These are phyloP conservation scores for Hippolais icterina DNA, from an alignment of 2,113 vertebrate genomes.

Conservation along the genomic window DNA sequence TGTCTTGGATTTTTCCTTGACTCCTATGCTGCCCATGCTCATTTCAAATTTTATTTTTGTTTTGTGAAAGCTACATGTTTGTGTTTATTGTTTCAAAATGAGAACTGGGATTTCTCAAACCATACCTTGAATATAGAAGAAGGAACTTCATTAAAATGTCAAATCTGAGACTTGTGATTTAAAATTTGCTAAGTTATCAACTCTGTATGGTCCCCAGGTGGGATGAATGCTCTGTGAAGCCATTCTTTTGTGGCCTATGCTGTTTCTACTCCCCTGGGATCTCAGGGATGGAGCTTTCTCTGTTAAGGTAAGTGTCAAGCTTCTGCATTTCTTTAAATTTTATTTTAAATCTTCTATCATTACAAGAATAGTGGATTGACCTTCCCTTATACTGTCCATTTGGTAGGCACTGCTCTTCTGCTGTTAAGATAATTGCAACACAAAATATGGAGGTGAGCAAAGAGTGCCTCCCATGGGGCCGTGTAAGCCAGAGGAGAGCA, in stretches of 20 bases:
- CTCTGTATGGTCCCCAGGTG: rapidly evolving
- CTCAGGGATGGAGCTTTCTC: not conserved
- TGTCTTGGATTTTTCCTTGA: not conserved
- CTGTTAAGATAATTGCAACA: not conserved
- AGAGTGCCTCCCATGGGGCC: too few species aligned
- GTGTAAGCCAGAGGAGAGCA: not conserved
- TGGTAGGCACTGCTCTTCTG: not conserved
- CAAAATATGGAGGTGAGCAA: rapidly evolving
- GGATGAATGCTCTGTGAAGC: rapidly evolving
- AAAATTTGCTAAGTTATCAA: not conserved
- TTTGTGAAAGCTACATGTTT: not conserved
- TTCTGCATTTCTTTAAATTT: not conserved
- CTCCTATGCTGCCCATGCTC: not conserved
- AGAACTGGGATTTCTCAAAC: not conserved
- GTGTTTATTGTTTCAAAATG: not conserved
- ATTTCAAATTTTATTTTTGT: not conserved
- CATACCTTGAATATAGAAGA: not conserved
- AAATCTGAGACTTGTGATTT: not conserved
- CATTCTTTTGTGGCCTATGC: not conserved
- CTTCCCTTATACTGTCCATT: not conserved
- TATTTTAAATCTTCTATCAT: not conserved
- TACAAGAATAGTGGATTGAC: not conserved
- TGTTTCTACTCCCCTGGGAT: not conserved
- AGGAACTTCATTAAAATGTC: not conserved
- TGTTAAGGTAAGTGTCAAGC: not conserved